Base-by-base conservation (phyloP, 2,113 vertebrate genomes). In the Paracyprichromis sp. region DNA sequence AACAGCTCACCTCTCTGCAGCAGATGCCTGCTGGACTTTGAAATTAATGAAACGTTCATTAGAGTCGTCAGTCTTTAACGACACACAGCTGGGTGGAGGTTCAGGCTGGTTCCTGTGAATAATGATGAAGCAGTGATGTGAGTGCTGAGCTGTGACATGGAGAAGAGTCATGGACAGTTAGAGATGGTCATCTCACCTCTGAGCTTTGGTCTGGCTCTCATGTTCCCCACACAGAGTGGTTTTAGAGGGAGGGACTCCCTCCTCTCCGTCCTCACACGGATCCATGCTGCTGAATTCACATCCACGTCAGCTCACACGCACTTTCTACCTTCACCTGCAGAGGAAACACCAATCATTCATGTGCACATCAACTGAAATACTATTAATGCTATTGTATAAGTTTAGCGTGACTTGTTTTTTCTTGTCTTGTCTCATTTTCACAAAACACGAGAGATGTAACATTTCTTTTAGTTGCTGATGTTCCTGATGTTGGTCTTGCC, bases 21-120 rank as follows among this genome's bases (percentile, higher is more conserved):
- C 57, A 34, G 57, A 61, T 34, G 29, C 0, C 57, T 34, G 57
- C 57, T 61, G 57, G 57, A 10, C 57, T 34, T 61, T 61, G 19
- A 61, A 61, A 61, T 17, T 0, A 31, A 17, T 31, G 0, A 0
- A 17, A 9, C 0, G 0, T 29, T 6, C 0, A 0, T 34, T 61
- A 61, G 57, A 61, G 0, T 6, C 0, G 0, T 61, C 16, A 61
- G 29, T 61, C 57, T 34, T 34, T 61, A 34, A 61, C 2, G 57
- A 61, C 57, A 61, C 16, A 61, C 16, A 61, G 57, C 57, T 61
- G 57, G 57, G 57, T 19, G 29, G 29, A 61, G 9, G 57, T 61
- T 10, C 57, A 19, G 29, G 16, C 2, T 61, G 29, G 16, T 61
- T 61, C 29, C 57, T 61, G 57, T 61, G 14, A 61, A 61, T 34